Evolutionary conservation across 2,797 vertebrate genomes (phyloP), one percentile per base, ranked within the genome.

Genomic region (Sebastes hubbsi): DNA sequence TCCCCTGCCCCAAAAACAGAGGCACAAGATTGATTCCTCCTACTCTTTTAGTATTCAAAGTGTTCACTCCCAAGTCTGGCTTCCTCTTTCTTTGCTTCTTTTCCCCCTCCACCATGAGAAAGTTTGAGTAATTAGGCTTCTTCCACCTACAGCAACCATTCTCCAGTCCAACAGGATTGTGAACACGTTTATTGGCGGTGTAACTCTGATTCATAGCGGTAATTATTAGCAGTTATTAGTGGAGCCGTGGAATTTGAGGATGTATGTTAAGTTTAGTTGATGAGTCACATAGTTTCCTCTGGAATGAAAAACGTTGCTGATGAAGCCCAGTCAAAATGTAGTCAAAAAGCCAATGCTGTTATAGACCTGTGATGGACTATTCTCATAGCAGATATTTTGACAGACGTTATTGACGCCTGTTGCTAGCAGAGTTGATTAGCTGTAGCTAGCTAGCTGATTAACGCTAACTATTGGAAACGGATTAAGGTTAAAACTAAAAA

Each of bases 11-110:
- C 20, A 6, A 52, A 74, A 71, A 59, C 29, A 81, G 7, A 54
- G 56, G 25, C 20, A 52, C 34, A 68, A 73, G 76, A 84, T 75
- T 34, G 20, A 84, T 77, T 80, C 20, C 11, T 58, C 22, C 20
- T 46, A 8, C 49, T 52, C 32, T 67, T 24, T 83, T 49, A 75
- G 75, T 65, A 79, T 65, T 72, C 72, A 71, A 1, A 62, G 62
- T 63, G 25, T 56, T 75, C n/a, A 9, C 65, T 22, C 22, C 1
- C 1, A 36, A 46, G 38, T 32, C 49, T 49, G 25, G 68, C 55
- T 42, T 68, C 8, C 46, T 52, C n/a, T 72, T 12, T 25, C 38
- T 61, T 46, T 60, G 24, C 38, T 42, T 42, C 63, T 27, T 24
- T 60, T 4, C 6, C 11, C 24, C 42, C 20, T 73, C 11, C 1